phyloP scores from a whole-genome alignment of 2,888 invertebrate genomes.

The Horisme vitalbata region DNA sequence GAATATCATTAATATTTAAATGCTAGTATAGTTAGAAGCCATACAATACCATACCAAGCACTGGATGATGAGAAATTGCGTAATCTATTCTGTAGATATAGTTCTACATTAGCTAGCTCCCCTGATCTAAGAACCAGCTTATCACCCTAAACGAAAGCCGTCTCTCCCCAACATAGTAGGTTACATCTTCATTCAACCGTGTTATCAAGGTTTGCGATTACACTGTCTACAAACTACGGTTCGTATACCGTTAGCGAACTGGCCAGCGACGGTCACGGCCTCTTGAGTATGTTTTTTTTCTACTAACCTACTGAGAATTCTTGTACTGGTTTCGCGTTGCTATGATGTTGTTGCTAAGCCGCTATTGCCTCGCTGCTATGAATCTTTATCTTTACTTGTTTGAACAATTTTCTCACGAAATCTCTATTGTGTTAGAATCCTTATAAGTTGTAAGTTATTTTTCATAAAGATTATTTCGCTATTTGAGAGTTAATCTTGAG shows the following conservation, averaged over 20 bases:
- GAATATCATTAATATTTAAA: too few species aligned
- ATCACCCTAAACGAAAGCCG: not conserved
- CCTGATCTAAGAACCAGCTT: too few species aligned
- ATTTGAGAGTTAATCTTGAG: too few species aligned
- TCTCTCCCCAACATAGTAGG: conserved; percentile 15
- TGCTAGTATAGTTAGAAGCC: too few species aligned
- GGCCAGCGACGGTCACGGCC: conserved; percentile 55
- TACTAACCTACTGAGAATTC: conserved; percentile 61
- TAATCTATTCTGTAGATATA: too few species aligned
- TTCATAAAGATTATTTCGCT: too few species aligned
- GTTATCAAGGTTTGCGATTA: conserved; percentile 41
- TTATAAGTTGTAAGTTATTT: too few species aligned
- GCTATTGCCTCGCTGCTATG: not conserved
- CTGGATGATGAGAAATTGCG: too few species aligned
- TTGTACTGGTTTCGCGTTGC: conserved; percentile 47
- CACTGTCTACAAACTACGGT: conserved; percentile 42
- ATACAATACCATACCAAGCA: too few species aligned
- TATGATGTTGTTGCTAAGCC: conserved; percentile 5
- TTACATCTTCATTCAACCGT: conserved; percentile 32
- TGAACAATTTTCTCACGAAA: too few species aligned
- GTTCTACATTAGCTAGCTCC: too few species aligned
- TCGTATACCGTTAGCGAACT: conserved; percentile 59
- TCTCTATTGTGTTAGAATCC: too few species aligned
- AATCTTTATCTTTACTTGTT: not conserved
- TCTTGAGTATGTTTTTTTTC: conserved; percentile 50